These are phyloP conservation scores for Pundamilia nyererei DNA, from an alignment of 2,113 vertebrate species.

Conservation along the genomic window DNA sequence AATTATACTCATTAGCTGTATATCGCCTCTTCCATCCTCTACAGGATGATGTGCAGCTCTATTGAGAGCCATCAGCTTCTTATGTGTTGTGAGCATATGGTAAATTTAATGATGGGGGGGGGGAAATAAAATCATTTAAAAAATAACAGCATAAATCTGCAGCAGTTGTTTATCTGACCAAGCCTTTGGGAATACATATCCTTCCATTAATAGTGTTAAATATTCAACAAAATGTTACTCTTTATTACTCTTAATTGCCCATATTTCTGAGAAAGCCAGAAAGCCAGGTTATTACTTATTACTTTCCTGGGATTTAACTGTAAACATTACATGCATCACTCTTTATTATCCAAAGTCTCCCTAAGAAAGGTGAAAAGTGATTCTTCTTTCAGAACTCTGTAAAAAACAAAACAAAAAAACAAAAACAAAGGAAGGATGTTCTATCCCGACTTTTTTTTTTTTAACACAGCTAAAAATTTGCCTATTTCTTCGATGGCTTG, in stretches of 20 bases:
- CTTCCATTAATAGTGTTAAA: background rate
- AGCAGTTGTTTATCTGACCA: constrained; percentile 10
- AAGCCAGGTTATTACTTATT: background rate
- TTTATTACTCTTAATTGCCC: background rate
- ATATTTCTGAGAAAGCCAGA: background rate
- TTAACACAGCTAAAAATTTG: background rate
- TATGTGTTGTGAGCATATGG: constrained; percentile 22
- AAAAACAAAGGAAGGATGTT: background rate
- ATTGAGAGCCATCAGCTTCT: constrained; percentile 8
- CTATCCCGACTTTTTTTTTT: background rate
- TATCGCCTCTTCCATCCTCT: constrained; percentile 21
- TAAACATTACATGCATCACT: background rate
- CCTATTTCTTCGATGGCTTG: background rate
- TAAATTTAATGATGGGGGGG: constrained; percentile 3
- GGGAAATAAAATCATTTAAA: background rate
- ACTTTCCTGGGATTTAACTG: background rate
- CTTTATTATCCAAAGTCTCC: background rate
- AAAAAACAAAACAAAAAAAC: background rate
- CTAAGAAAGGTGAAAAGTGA: background rate
- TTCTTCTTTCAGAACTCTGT: background rate
- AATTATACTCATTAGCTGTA: constrained; percentile 55
- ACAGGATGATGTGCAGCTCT: constrained; percentile 8
- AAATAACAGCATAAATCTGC: background rate
- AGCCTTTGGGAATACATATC: background rate
- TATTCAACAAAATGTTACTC: background rate